A percentile compares a stretch with the other conserved stretches of the same genome.
Evolutionary conservation across 2,888 invertebrate species (phyloP).

Genomic region (Trichogramma evanescens): DNA sequence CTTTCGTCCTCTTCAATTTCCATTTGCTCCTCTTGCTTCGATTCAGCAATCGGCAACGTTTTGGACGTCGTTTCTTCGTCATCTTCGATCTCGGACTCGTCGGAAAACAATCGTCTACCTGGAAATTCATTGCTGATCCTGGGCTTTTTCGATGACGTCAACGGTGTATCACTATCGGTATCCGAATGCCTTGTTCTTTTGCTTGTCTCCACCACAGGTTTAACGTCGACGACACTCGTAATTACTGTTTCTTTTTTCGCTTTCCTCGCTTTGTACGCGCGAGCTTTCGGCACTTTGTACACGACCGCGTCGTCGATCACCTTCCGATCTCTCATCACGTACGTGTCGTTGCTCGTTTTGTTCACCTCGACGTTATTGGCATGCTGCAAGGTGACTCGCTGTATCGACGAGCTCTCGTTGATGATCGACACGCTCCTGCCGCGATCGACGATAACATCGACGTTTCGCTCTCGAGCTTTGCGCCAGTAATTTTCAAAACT

Average conservation of each 20-base stretch:
- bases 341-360: background rate
- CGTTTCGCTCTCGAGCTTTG: background rate
- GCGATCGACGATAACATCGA: background rate
- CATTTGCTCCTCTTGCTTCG: background rate
- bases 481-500: constrained; percentile 5
- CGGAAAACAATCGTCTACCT: constrained; percentile 28
- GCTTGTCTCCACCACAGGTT: constrained; percentile 31
- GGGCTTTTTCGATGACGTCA: constrained; percentile 29
- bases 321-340: too few species aligned
- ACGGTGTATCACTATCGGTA: constrained; percentile 29
- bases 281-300: background rate
- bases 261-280: background rate
- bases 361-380: constrained; percentile 1
- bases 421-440: constrained; percentile 6
- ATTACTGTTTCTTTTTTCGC: background rate
- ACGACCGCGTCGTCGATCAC: too few species aligned
- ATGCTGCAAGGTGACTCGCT: background rate
- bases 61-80: constrained; percentile 15
- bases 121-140: constrained; percentile 30
- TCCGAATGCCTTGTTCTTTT: constrained; percentile 24
- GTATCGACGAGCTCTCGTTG: constrained; percentile 1
- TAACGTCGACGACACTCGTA: constrained; percentile 1
- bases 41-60: background rate
- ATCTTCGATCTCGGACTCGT: constrained; percentile 24
- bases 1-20: constrained; percentile 20